A percentile compares a stretch with the other conserved stretches of the same genome.
Evolutionary conservation across 2,113 vertebrate species (phyloP).

Genomic region (Hippocampus guttulatus): DNA sequence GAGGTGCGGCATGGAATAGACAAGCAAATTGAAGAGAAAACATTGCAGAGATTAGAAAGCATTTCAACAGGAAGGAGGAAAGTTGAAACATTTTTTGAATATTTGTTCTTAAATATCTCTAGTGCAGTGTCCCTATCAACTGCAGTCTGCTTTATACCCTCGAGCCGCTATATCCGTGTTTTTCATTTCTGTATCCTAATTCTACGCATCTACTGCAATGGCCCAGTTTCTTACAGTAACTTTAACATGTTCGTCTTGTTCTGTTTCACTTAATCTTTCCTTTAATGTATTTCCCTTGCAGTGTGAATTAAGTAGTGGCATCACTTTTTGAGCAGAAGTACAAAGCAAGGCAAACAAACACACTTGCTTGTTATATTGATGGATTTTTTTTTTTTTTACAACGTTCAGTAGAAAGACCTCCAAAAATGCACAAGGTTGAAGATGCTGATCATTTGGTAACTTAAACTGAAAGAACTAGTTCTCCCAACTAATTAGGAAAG

Average conservation of each 20-base stretch:
- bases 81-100: conserved; percentile 21
- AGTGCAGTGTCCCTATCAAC: conserved; percentile 19
- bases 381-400: background rate
- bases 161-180: conserved; percentile 11
- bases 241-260: conserved; percentile 19
- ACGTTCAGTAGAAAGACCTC: background rate
- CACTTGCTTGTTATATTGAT: background rate
- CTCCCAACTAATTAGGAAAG: no score
- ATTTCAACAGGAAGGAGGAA: conserved; percentile 21
- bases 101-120: conserved; percentile 29
- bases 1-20: background rate
- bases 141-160: conserved; percentile 20
- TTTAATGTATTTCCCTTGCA: conserved; percentile 1
- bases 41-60: conserved; percentile 50
- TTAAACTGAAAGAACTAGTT: no score
- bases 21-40: conserved; percentile 9
- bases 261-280: conserved; percentile 14
- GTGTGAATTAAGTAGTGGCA: background rate
- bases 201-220: conserved; percentile 26
- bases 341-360: background rate
- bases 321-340: background rate
- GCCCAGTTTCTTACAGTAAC: conserved; percentile 40
- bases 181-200: conserved; percentile 23
- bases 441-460: no score
- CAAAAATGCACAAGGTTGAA: background rate